Conservation (phyloP, 2,797 vertebrate genomes). For the Pogoniulus pusillus region DNA sequence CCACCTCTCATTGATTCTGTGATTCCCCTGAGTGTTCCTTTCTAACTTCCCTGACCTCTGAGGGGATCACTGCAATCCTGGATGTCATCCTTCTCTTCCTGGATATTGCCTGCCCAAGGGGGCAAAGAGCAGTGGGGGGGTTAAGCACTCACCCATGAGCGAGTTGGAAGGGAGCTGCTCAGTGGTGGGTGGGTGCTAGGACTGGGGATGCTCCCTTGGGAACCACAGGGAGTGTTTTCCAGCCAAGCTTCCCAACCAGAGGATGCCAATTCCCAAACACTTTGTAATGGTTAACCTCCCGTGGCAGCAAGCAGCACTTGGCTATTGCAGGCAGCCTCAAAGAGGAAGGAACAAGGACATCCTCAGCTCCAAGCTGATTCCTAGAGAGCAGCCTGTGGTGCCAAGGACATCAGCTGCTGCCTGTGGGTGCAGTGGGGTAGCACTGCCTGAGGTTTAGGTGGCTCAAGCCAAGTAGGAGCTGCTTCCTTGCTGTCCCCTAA, state of each 20-base stretch:
- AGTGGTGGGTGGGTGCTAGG: rapidly evolving
- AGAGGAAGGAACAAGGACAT: neutral
- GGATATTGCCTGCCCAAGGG: neutral
- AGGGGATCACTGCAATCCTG: no score
- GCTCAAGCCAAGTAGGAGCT: neutral
- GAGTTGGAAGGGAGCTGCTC: neutral
- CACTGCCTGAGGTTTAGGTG: neutral
- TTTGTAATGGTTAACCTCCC: rapidly evolving
- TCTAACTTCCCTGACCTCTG: no score
- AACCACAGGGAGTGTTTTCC: neutral
- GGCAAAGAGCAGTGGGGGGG: neutral
- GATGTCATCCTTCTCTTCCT: no score
- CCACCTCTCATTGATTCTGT: neutral
- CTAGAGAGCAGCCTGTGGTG: neutral
- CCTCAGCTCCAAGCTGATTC: neutral
- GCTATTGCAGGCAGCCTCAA: neutral
- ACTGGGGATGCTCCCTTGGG: neutral
- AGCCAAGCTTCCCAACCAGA: neutral
- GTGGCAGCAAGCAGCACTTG: neutral
- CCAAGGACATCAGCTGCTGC: neutral
- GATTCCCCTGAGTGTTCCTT: no score
- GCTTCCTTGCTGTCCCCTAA: neutral
- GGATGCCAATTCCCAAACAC: neutral
- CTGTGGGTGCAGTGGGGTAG: neutral
- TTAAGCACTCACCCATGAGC: neutral